Conservation (phyloP, 2,888 invertebrate genomes). For the Scotopteryx bipunctaria region DNA sequence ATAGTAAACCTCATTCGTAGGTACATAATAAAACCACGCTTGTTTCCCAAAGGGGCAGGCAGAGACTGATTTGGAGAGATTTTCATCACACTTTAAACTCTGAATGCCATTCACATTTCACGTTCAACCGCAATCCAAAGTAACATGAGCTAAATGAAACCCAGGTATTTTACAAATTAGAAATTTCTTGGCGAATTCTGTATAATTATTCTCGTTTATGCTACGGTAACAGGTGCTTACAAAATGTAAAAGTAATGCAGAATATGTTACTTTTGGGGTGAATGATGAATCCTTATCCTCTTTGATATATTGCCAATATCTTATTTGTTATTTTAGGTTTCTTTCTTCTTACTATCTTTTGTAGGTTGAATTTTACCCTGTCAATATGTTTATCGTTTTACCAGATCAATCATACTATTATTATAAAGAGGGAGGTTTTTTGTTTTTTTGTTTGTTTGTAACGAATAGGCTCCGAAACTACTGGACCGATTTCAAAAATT, state of each 20-base stretch:
- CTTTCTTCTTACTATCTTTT: neutral
- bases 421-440: no score
- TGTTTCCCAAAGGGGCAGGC: neutral
- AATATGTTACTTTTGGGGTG: neutral
- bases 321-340: neutral
- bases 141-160: neutral
- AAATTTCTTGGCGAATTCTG: neutral
- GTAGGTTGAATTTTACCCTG: no score
- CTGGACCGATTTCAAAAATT: no score
- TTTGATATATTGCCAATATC: neutral
- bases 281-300: neutral
- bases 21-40: no score
- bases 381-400: no score
- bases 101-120: neutral
- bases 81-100: no score
- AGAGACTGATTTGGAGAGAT: no score
- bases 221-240: neutral
- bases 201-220: neutral
- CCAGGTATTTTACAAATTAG: neutral
- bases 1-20: no score
- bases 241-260: neutral
- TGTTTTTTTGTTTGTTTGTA: neutral
- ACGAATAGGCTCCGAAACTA: no score
- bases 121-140: neutral
- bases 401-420: no score